A percentile compares a stretch with the other conserved stretches of the same genome.
Evolutionary conservation across 2,888 invertebrate species (phyloP).

Genomic region (Crioceris asparagi): DNA sequence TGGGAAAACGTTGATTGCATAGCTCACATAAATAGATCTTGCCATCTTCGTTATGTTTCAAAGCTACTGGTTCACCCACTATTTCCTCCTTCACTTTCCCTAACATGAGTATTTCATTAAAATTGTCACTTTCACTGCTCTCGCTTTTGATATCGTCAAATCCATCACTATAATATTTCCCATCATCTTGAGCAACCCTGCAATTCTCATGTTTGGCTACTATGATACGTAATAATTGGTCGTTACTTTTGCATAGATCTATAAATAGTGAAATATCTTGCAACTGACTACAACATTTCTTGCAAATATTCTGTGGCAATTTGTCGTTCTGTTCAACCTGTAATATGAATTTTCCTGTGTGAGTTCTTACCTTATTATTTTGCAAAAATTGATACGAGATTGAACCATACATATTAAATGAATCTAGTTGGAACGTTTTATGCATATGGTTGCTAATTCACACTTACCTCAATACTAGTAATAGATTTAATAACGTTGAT

Average conservation of each 20-base stretch:
- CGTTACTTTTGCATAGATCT: conserved; percentile 13
- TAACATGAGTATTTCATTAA: conserved; percentile 4
- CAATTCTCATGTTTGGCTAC: conserved; percentile 7
- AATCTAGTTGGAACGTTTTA: no score
- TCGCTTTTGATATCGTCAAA: conserved; percentile 8
- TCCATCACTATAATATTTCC: conserved; percentile 1
- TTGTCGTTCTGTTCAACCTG: conserved; percentile 16
- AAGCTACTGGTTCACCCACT: neutral
- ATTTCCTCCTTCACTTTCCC: neutral
- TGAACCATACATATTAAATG: no score
- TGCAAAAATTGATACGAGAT: no score
- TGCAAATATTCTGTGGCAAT: conserved; percentile 17
- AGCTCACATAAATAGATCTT: neutral
- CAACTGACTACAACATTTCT: conserved; percentile 13
- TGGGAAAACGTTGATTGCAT: neutral
- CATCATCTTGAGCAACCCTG: conserved; percentile 8
- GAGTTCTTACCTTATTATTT: no score
- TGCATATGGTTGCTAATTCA: neutral
- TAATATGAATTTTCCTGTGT: conserved; percentile 1
- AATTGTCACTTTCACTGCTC: conserved; percentile 8
- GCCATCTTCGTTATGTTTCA: neutral
- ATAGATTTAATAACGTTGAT: conserved; percentile 8
- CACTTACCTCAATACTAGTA: conserved; percentile 14
- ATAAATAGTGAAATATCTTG: conserved; percentile 13
- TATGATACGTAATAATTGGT: conserved; percentile 10